Evolutionary conservation across 2,888 invertebrate genomes (phyloP), one percentile per base, ranked within the genome.

Genomic region (Epirrhoe tristata): DNA sequence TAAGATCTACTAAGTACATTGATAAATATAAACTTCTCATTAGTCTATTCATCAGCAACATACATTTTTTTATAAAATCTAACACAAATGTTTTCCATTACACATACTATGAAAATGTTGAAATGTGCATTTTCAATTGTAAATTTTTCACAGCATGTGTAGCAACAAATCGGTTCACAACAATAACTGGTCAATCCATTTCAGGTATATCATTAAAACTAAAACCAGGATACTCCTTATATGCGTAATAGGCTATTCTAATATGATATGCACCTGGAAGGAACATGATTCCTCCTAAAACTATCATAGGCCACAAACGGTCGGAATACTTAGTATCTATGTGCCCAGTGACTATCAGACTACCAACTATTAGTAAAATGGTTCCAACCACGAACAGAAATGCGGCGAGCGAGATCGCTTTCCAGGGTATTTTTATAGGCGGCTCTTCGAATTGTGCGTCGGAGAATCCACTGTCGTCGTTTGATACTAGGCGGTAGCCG

Each of bases 191-290:
- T 67, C 83, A 93, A 79, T 97, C 97, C 91, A 97, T 97, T 82
- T 97, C 97, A 51, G 98, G 98, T 88, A 98, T 98, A 87, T 98
- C 98, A 79, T 97, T 96, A 86, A 96, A 98, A 55, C 97, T 97
- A 86, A 96, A 98, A 0, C 98, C 98, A 59, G 96, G 96, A 81
- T 96, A 96, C 81, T 97, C 95, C 76, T 96, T 96, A 86, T 96
- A 97, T 0, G 98, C 98, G 88, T 96, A 97, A 83, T 96, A 96
- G 39, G 98, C 97, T 81, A 98, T 97, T 77, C 97, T 95, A 56
- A 98, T 96, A 84, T 98, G 98, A 88, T 98, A 98, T 59, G 97
- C 96, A 50, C 98, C 98, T 0, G 98, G 98, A 74, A 98, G 96
- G 82, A 98, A 98, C 97, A 98, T 98, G 48, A 98, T 93, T 24